phyloP scores from a whole-genome alignment of 1,140 invertebrate genomes.

The Dendroctonus valens region DNA sequence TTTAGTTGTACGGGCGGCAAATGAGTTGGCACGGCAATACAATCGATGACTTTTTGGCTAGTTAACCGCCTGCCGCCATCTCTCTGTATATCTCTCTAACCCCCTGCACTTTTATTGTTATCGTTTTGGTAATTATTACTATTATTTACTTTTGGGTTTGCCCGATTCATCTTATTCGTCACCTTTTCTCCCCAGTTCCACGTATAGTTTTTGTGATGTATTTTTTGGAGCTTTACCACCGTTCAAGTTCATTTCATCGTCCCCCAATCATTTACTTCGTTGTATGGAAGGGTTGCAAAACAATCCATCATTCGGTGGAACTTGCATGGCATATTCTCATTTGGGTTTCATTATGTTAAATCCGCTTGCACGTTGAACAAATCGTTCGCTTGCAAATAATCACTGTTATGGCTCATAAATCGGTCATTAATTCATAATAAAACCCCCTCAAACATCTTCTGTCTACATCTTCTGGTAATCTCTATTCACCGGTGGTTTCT shows the following conservation, averaged over 20 bases:
- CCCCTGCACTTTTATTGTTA: constrained; percentile 5
- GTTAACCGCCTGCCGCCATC: not conserved
- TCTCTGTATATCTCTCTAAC: constrained; percentile 7
- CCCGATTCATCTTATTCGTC: not conserved
- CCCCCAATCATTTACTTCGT: not conserved
- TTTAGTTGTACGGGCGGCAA: constrained; percentile 18
- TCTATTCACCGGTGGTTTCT: constrained; percentile 3
- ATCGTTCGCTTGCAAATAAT: no score
- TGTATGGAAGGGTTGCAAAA: no score
- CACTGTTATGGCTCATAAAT: no score
- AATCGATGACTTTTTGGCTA: constrained; percentile 20
- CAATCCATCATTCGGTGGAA: no score
- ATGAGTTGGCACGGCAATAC: constrained; percentile 48
- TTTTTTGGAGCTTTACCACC: not conserved
- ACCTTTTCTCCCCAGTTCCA: not conserved
- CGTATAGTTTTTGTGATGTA: not conserved
- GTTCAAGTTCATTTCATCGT: not conserved
- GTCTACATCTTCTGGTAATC: constrained; percentile 22
- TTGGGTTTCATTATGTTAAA: no score
- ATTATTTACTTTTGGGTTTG: constrained; percentile 2
- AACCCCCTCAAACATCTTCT: constrained; percentile 2
- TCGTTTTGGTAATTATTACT: constrained; percentile 6
- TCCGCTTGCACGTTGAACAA: no score
- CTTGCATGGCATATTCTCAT: not conserved
- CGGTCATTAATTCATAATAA: not conserved